Percentiles rank a stretch among this genome's conserved stretches.
Evolutionary conservation across 37 sponge, comb jelly and placozoan genomes (phyloP).

Genomic region (Crambe crambe): DNA sequence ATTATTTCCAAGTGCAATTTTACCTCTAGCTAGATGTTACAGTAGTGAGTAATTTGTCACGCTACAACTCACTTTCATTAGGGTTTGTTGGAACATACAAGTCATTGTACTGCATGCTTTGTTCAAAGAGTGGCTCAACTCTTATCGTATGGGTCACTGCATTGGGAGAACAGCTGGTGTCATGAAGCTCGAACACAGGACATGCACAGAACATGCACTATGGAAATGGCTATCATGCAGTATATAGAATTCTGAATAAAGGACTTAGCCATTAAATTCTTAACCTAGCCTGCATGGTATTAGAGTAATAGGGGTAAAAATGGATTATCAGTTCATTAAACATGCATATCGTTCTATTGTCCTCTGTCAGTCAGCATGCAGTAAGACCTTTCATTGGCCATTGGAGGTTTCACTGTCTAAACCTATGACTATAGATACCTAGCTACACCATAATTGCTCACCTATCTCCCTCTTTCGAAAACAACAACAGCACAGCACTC

Average conservation of each 20-base stretch:
- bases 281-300: too few species aligned
- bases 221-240: not conserved
- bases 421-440: not conserved
- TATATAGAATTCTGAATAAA: not conserved
- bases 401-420: too few species aligned
- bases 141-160: not conserved
- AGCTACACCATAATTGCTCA: not conserved
- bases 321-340: too few species aligned
- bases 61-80: constrained; percentile 10
- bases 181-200: too few species aligned
- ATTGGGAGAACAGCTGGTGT: not conserved
- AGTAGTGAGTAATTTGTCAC: too few species aligned
- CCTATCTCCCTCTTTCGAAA: not conserved
- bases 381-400: too few species aligned
- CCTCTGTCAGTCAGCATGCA: too few species aligned
- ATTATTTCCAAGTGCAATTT: too few species aligned
- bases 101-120: constrained; percentile 55
- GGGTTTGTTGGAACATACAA: constrained; percentile 26
- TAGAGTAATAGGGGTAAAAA: too few species aligned
- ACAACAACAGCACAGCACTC: not conserved
- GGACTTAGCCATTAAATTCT: too few species aligned
- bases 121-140: constrained; percentile 18
- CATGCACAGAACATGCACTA: not conserved
- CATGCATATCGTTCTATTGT: too few species aligned
- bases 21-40: too few species aligned